These are phyloP conservation scores for fruit fly (Drosophila melanogaster) DNA, from an alignment of 1,140 invertebrate species.

Conservation along the genomic window Release_6_plus_ISO1_MT NT_033777.3:20394001-20394500, in stretches of 20 bases:
- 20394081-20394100: constrained; percentile 46
- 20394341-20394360: constrained; percentile 6
- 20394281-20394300: constrained; percentile 13
- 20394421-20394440: constrained; percentile 22
- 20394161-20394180: constrained; percentile 64
- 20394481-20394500: constrained; percentile 25
- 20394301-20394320: constrained; percentile 29
- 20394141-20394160: constrained; percentile 52
- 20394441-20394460: constrained; percentile 24
- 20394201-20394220: constrained; percentile 36
- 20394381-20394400: constrained; percentile 43
- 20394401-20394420: constrained; percentile 41
- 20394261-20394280: constrained; percentile 7
- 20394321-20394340: constrained; percentile 21
- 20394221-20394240: constrained; percentile 46
- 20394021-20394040: constrained; percentile 75
- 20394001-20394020: constrained; percentile 76
- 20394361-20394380: constrained; percentile 20
- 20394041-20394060: constrained; percentile 53
- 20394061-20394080: constrained; percentile 29
- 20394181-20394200: constrained; percentile 63
- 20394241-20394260: constrained; percentile 34
- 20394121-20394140: constrained; percentile 29
- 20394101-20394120: constrained; percentile 50
- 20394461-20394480: constrained; percentile 46